Evolutionary conservation across 2,888 invertebrate genomes (phyloP).

Genomic region (Sesia bembeciformis): DNA sequence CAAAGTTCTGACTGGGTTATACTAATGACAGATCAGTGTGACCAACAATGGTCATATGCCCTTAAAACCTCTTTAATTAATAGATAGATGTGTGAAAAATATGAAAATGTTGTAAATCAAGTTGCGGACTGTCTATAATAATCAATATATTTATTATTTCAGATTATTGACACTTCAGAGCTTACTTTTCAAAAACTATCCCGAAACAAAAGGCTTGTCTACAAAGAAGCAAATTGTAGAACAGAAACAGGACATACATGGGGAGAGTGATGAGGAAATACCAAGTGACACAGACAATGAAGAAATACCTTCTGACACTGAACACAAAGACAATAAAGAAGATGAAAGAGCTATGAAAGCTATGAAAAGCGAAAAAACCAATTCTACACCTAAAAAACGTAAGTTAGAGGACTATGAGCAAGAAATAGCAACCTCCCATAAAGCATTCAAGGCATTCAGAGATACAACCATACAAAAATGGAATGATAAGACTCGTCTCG

Average conservation of each 20-base stretch:
- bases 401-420: constrained; percentile 76
- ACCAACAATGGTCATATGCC: too few relatives aligned
- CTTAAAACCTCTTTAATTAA: too few relatives aligned
- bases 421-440: constrained; percentile 72
- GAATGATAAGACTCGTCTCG: constrained; percentile 92
- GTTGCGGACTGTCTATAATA: neutral
- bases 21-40: too few relatives aligned
- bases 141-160: constrained; percentile 20
- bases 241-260: constrained; percentile 28
- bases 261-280: constrained; percentile 57
- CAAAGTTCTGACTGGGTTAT: too few relatives aligned
- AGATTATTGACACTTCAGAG: constrained; percentile 55
- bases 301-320: constrained; percentile 78
- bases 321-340: constrained; percentile 38
- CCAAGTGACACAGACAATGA: constrained; percentile 75
- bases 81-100: too few relatives aligned
- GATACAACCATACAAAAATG: constrained; percentile 92
- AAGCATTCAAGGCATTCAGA: constrained; percentile 79
- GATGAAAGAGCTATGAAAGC: constrained; percentile 18
- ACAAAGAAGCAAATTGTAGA: constrained; percentile 28
- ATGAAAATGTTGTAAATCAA: too few relatives aligned
- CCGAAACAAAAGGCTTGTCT: constrained; percentile 78
- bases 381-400: constrained; percentile 46
- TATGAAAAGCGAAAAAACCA: constrained; percentile 13
- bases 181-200: constrained; percentile 74